Percentiles rank a stretch among this genome's conserved stretches.
Conservation (phyloP, 2,888 invertebrate species). For the Dryadula phaetusa region DNA sequence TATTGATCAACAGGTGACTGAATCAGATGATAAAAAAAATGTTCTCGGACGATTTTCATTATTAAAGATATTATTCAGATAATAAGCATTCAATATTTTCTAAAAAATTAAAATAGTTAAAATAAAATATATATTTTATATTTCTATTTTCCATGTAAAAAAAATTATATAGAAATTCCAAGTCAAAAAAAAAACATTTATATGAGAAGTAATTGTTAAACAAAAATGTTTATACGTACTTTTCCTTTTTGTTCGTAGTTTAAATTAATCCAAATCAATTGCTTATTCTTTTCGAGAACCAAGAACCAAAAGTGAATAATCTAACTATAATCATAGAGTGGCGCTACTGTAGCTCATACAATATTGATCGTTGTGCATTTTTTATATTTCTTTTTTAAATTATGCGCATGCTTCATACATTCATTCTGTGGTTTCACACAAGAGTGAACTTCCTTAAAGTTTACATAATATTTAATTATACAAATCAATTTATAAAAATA, state of each 20-base stretch:
- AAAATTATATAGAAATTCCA: not conserved
- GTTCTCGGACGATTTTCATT: not conserved
- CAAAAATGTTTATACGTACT: not conserved
- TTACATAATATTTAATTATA: no score
- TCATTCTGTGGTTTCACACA: no score
- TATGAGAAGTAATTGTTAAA: not conserved
- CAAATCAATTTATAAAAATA: no score
- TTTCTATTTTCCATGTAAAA: not conserved
- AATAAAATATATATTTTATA: not conserved
- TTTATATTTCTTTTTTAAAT: not conserved
- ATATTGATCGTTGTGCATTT: not conserved
- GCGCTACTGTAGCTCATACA: not conserved
- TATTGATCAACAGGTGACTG: not conserved
- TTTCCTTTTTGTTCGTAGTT: not conserved
- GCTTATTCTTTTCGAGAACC: not conserved
- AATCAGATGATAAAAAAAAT: not conserved
- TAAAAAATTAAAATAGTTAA: not conserved
- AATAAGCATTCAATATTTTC: not conserved
- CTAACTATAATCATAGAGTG: not conserved
- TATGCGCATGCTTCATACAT: slow-evolving; percentile 2
- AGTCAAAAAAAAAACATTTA: no score
- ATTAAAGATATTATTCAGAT: not conserved
- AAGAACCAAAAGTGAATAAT: not conserved
- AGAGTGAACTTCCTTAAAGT: no score
- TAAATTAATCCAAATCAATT: not conserved